These are phyloP conservation scores for Myocastor coypus DNA, from an alignment of 2,113 vertebrate species.

Conservation along the genomic window DNA sequence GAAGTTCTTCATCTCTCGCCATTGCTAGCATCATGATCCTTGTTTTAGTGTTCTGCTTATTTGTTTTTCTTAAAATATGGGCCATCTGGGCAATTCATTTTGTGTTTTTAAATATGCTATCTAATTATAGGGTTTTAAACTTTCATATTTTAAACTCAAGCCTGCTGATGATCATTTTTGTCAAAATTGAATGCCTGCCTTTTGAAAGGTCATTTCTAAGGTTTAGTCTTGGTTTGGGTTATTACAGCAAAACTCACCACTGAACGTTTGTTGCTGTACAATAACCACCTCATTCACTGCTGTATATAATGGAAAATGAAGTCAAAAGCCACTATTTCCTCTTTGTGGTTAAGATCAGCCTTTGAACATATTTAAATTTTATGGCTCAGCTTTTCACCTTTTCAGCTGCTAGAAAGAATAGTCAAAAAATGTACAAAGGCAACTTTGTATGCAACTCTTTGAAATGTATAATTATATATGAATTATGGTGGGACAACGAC, in stretches of 20 bases:
- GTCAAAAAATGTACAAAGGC: constrained; percentile 39
- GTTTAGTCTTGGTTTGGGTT: constrained; percentile 72
- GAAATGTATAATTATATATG: constrained; percentile 46
- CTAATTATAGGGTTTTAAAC: constrained; percentile 73
- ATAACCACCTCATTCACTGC: constrained; percentile 52
- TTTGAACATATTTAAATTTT: constrained; percentile 48
- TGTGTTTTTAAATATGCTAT: constrained; percentile 77
- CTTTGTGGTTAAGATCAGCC: constrained; percentile 59
- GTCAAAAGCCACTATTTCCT: constrained; percentile 66
- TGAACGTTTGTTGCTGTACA: constrained; percentile 52
- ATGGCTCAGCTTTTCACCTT: constrained; percentile 50
- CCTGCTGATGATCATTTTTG: constrained; percentile 68
- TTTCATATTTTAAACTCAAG: constrained; percentile 74
- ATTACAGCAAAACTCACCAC: constrained; percentile 68
- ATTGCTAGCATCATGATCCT: constrained; percentile 29
- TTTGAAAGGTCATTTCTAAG: constrained; percentile 79
- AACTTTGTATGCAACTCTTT: constrained; percentile 24
- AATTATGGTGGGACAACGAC: not conserved
- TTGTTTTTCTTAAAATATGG: constrained; percentile 76
- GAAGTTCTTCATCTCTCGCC: not conserved
- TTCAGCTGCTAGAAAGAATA: constrained; percentile 40
- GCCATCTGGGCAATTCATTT: constrained; percentile 70
- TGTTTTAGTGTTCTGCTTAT: constrained; percentile 67
- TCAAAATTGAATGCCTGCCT: constrained; percentile 74
- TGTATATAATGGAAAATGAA: constrained; percentile 63